Base-by-base conservation (phyloP, 2,888 invertebrate genomes). In the Pasiphila rectangulata region DNA sequence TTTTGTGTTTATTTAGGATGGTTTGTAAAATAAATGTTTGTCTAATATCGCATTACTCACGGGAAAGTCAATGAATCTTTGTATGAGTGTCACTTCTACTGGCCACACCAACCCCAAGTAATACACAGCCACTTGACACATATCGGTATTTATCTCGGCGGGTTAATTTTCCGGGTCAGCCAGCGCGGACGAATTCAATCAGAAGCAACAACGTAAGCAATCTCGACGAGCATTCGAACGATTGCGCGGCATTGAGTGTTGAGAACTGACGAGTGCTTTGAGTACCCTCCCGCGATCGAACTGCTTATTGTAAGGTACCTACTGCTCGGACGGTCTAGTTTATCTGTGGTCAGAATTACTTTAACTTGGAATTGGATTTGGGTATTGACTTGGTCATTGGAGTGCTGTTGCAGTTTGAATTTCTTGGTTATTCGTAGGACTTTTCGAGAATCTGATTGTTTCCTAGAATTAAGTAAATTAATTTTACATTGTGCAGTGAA, bases 141-240 rank as follows among this genome's bases (percentile, higher is more conserved):
- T 75, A 76, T 76, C 67, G 69, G 69, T 72, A 72, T 78, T 77
- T 80, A 78, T 79, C 75, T 72, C 69, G 69, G 67, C 61, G 70
- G 74, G 79, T 78, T 80, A 82, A 83, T 82, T 81, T 80, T 75
- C 75, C 74, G 74, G 74, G 75, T 75, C 74, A 64, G 60, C 71
- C 60, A 49, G 42, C 53, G 54, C 42, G 57, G 69, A 72, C 79
- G 79, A 80, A 85, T 81, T 84, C 83, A 83, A 84, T 86, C 86
- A 85, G 74, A 78, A 77, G 78, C 79, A 77, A 82, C 82, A 77
- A 82, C 75, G 77, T 75, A 78, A 84, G 78, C 80, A 85, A 84
- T 85, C 82, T 76, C 75, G 73, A 62, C 69, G 68, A 37, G 67
- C 65, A 40, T 38, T 44, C 44, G 69, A 80, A 80, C 79, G 83